These are phyloP conservation scores for Pectinophora gossypiella DNA, from an alignment of 1,140 invertebrate species.

Conservation along the genomic window DNA sequence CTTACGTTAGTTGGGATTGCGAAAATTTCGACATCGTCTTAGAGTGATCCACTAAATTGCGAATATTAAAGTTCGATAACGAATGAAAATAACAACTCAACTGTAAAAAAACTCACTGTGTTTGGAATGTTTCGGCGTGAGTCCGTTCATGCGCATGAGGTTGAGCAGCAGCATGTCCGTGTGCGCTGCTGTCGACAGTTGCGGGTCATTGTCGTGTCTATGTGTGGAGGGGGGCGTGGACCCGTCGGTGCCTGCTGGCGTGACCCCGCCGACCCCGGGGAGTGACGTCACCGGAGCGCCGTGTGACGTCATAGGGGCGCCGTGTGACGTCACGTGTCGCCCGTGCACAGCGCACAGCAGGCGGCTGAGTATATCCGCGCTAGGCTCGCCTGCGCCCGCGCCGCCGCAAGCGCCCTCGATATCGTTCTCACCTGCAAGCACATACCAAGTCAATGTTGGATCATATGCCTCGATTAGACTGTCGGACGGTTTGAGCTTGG, in stretches of 20 bases:
- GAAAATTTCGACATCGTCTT: no score
- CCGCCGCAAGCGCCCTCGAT: constrained; percentile 36
- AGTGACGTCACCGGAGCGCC: no score
- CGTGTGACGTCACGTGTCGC: no score
- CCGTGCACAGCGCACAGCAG: constrained; percentile 41
- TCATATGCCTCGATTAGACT: background rate
- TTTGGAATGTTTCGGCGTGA: constrained; percentile 46
- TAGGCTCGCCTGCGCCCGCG: constrained; percentile 1
- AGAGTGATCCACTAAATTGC: no score
- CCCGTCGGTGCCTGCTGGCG: constrained; percentile 37
- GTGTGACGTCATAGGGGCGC: no score
- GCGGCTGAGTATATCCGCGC: constrained; percentile 38
- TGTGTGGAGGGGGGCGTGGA: constrained; percentile 6
- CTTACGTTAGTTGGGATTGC: no score
- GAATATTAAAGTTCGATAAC: no score
- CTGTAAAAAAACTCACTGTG: constrained; percentile 21
- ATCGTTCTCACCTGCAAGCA: constrained; percentile 50
- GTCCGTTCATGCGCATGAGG: constrained; percentile 62
- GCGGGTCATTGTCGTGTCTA: constrained; percentile 41
- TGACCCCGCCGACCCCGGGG: constrained; percentile 14
- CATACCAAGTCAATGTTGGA: constrained; percentile 3
- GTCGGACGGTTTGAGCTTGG: background rate
- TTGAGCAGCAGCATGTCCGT: constrained; percentile 65
- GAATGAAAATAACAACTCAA: no score
- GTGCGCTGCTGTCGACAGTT: constrained; percentile 53